Base-by-base conservation (phyloP, 2,797 vertebrate genomes). In the Labeo calbasu region DNA sequence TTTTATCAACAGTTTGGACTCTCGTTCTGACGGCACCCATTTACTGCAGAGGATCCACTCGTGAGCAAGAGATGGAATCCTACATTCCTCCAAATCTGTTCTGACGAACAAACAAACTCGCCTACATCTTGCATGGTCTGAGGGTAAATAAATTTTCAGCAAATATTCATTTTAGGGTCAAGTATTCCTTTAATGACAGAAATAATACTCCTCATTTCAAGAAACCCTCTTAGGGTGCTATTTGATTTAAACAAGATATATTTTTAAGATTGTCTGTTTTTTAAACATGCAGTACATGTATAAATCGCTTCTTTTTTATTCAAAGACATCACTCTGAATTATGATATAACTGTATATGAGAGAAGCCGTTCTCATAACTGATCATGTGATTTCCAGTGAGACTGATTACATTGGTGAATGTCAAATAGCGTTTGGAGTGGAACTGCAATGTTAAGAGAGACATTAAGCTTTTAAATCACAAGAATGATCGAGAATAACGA, bases 241-340 rank as follows among this genome's bases (percentile, higher is more conserved):
- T 88, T 77, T 84, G 75, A 90, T 87, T 88, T 85, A 82, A 84
- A 87, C 87, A 83, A 90, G 53, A 82, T 89, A 77, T 89, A 89
- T 90, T 90, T 89, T 88, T 87, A 88, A 87, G 86, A 83, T 84
- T 86, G 81, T 88, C 73, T 77, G 80, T 88, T 92, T 89, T 87
- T 85, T 88, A 90, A 89, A 82, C 86, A 89, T 87, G 88, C 80
- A 84, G 68, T 83, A 86, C 78, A 80, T 90, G 89, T 90, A 87
- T 87, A 89, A 87, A 89, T 59, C 17, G 53, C 89, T 90, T 87
- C 82, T 86, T 90, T 91, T 91, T 83, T 89, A 91, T 87, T 88
- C 77, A 81, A 81, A 84, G 78, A 75, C 75, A 78, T 87, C 72
- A 59, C 80, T 83, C 73, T 65, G 76, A 87, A 84, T 85, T 84